Evolutionary conservation across 2,888 invertebrate species (phyloP), one percentile per base, ranked within the genome.

Genomic region (Tachina fera): DNA sequence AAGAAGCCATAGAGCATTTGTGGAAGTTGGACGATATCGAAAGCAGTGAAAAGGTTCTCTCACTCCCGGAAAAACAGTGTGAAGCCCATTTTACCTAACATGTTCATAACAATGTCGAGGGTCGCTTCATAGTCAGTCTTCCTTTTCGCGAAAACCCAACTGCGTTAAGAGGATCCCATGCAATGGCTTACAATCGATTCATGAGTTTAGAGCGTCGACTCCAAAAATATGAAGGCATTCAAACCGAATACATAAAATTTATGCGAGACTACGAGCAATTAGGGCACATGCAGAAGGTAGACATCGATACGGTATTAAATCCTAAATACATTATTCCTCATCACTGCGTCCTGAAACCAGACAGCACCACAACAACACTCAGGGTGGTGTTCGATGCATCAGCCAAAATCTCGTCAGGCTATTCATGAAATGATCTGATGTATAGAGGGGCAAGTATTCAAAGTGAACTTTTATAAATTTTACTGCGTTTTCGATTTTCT

Each of bases 41-140:
- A 31, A n/a, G 51, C 51, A 16, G 51, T 9, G 51, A n/a, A n/a
- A n/a, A n/a, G n/a, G n/a, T n/a, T n/a, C n/a, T n/a, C n/a, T n/a
- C n/a, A n/a, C n/a, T n/a, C n/a, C n/a, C n/a, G n/a, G n/a, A n/a
- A n/a, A n/a, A n/a, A n/a, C n/a, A n/a, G n/a, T n/a, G n/a, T n/a
- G n/a, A 16, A 51, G 8, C 5, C 1, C 5, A 16, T 51, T 16
- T 11, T 13, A 45, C 16, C 16, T 9, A 16, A 51, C 51, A 51
- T 51, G 16, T 51, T 51, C 51, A 51, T 51, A 51, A 19, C 51
- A 51, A 51, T 51, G 51, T 9, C 51, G 16, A 19, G 9, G 6
- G 51, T 51, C 51, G n/a, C 51, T 51, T 51, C 51, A 51, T 51
- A 51, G 51, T 51, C 51, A 51, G 51, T 31, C 31, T 31, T 31